phyloP scores from a whole-genome alignment of 2,888 invertebrate genomes.

The Fabriciana adippe region DNA sequence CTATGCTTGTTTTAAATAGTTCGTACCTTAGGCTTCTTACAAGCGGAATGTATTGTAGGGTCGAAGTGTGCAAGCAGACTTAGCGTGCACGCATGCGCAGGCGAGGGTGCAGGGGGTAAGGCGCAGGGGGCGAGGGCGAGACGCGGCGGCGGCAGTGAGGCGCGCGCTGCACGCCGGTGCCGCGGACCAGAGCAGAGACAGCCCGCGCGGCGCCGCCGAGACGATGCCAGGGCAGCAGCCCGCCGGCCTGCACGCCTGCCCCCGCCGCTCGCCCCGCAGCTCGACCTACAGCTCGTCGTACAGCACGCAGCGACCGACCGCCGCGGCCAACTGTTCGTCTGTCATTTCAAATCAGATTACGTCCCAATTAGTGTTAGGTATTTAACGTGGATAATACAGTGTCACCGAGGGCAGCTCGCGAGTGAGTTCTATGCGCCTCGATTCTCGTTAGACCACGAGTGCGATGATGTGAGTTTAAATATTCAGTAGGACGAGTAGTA shows the following conservation, averaged over 20 bases:
- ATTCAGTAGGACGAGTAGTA: not conserved
- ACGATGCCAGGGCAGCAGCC: slow-evolving; percentile 25
- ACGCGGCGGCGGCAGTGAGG: slow-evolving; percentile 23
- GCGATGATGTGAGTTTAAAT: slow-evolving; percentile 24
- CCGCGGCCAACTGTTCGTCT: slow-evolving; percentile 8
- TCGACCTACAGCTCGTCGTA: not conserved
- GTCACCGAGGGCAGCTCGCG: not conserved
- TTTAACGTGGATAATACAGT: not conserved
- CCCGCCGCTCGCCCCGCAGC: not conserved
- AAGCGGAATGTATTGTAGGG: not conserved
- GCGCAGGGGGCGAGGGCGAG: slow-evolving; percentile 16
- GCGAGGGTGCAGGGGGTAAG: slow-evolving; percentile 7
- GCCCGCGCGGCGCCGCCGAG: slow-evolving; percentile 29
- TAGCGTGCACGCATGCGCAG: slow-evolving; percentile 24
- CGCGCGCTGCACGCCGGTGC: slow-evolving; percentile 22
- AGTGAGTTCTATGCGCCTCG: slow-evolving; percentile 5
- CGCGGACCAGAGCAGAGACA: slow-evolving; percentile 18
- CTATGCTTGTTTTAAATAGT: not conserved
- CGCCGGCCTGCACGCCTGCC: slow-evolving; percentile 9
- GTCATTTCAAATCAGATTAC: slow-evolving; percentile 19
- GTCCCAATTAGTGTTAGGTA: slow-evolving; percentile 13
- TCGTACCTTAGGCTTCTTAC: not conserved
- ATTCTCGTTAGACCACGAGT: not conserved
- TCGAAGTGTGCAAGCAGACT: slow-evolving; percentile 6
- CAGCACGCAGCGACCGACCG: not conserved